These are phyloP conservation scores for Acropora tenuis DNA, from an alignment of 64 coral and sea anemone genomes.

Conservation along the genomic window DNA sequence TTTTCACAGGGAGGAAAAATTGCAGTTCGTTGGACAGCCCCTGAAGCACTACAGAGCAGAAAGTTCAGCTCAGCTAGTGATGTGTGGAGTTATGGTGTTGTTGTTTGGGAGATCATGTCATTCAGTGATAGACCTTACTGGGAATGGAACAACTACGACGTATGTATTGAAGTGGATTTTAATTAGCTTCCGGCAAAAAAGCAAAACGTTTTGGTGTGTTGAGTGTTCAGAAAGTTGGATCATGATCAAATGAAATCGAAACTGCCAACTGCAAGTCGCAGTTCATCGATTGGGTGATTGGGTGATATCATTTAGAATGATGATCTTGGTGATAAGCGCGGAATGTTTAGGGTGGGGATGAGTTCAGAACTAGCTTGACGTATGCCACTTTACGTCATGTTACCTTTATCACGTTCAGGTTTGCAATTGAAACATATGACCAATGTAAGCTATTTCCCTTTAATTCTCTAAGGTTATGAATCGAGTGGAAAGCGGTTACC, in stretches of 20 bases:
- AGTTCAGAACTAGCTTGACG: too few species aligned
- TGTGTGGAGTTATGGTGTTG: conserved; percentile 85
- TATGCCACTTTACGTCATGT: too few species aligned
- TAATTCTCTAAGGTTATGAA: conserved; percentile 71
- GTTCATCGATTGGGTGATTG: too few species aligned
- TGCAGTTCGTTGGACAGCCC: conserved; percentile 79
- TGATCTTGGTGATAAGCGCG: too few species aligned
- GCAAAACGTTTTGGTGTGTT: too few species aligned
- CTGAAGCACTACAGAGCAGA: conserved; percentile 67
- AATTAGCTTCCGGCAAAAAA: too few species aligned
- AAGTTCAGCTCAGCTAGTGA: conserved; percentile 80
- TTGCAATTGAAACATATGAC: background rate
- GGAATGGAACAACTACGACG: conserved; percentile 76
- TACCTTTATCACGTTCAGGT: too few species aligned
- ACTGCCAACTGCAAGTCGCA: too few species aligned
- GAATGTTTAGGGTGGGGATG: too few species aligned
- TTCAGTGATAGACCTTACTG: conserved; percentile 83
- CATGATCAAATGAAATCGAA: too few species aligned
- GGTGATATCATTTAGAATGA: too few species aligned
- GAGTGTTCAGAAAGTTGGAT: too few species aligned
- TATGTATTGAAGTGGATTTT: conserved; percentile 15
- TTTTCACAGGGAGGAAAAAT: conserved; percentile 76
- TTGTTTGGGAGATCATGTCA: conserved; percentile 88
- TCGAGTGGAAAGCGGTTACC: conserved; percentile 77
- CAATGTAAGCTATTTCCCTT: background rate